Conservation (phyloP, 2,888 invertebrate species). For the Agriopis aurantiaria region DNA sequence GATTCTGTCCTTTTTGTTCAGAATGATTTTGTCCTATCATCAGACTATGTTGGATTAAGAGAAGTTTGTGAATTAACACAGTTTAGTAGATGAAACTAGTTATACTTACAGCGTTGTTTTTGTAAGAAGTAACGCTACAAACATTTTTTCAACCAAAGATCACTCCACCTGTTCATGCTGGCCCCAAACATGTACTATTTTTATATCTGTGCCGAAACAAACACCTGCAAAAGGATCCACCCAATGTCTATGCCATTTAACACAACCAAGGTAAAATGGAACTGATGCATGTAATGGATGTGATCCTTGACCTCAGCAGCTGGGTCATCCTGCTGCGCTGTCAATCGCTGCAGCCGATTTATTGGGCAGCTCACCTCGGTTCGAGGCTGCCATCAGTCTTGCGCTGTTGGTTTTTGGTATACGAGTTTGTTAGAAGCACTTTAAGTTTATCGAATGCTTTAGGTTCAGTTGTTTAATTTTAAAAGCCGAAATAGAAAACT, state of each 20-base stretch:
- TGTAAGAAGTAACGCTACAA: background rate
- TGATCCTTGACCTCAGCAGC: conserved; percentile 5
- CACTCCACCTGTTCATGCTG: background rate
- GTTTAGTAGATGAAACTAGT: too few species aligned
- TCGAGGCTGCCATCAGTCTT: conserved; percentile 25
- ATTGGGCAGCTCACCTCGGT: conserved; percentile 19
- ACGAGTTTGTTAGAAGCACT: background rate
- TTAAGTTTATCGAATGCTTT: background rate
- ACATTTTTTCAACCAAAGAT: background rate
- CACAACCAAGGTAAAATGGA: background rate
- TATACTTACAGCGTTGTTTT: too few species aligned
- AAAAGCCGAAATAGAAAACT: background rate
- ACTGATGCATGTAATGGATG: conserved; percentile 4
- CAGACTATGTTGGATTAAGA: too few species aligned
- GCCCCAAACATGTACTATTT: background rate
- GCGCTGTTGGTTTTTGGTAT: conserved; percentile 9
- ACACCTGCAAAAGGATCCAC: background rate
- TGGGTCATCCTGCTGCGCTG: conserved; percentile 20
- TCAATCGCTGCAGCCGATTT: conserved; percentile 31
- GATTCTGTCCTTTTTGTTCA: too few species aligned
- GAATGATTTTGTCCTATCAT: too few species aligned
- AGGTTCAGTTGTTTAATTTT: background rate
- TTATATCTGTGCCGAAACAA: background rate
- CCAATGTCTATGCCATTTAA: background rate
- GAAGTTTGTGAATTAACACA: too few species aligned